Percentiles rank a stretch among this genome's conserved stretches.
Conservation (phyloP, 2,113 vertebrate species). For the Phalacrocorax carbo region DNA sequence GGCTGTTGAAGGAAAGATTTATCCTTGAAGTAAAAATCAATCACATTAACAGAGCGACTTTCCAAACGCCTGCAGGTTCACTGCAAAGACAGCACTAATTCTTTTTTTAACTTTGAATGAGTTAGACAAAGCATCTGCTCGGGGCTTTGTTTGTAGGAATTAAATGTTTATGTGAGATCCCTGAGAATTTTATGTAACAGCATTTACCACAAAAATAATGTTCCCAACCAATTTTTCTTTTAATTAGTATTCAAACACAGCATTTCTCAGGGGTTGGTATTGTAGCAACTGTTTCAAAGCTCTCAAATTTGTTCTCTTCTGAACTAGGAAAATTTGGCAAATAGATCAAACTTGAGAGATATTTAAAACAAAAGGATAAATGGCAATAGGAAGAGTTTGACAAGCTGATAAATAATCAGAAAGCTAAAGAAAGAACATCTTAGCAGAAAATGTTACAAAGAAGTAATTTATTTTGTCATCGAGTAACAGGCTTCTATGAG, state of each 20-base stretch:
- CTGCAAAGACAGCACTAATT: conserved; percentile 9
- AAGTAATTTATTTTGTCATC: conserved; percentile 54
- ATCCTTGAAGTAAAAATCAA: conserved; percentile 41
- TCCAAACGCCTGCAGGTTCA: conserved; percentile 29
- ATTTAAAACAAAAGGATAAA: background rate
- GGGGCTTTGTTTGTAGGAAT: background rate
- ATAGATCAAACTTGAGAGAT: background rate
- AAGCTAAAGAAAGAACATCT: conserved; percentile 16
- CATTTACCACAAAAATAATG: background rate
- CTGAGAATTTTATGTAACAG: background rate
- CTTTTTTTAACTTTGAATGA: background rate
- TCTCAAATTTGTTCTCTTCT: background rate
- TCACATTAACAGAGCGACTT: conserved; percentile 8
- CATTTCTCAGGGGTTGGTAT: background rate
- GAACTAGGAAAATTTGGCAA: background rate
- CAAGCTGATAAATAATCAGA: background rate
- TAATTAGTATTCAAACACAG: background rate
- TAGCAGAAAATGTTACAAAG: background rate
- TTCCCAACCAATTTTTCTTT: background rate
- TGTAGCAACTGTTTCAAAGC: background rate
- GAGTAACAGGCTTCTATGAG: background rate
- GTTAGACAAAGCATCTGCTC: background rate
- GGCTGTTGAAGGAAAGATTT: conserved; percentile 28
- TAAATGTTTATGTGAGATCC: background rate
- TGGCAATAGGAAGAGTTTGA: background rate